Evolutionary conservation across 2,113 vertebrate genomes (phyloP), one percentile per base, ranked within the genome.

Genomic region (Mus musculus): DNA sequence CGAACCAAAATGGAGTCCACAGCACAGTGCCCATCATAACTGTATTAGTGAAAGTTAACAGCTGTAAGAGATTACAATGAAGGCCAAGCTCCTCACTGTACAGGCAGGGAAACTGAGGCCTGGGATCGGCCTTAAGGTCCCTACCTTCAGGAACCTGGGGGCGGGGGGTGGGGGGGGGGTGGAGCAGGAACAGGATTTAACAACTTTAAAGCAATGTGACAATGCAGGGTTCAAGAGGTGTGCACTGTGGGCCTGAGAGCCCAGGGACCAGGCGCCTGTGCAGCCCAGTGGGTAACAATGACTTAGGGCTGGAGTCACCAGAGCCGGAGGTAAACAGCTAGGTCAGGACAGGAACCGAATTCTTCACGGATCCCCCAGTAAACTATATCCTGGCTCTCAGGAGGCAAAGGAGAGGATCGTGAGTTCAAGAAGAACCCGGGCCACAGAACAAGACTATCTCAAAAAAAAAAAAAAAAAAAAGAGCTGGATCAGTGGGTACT

Each of bases 11-110:
- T 8, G 49, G 54, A 52, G 90, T 54, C 56, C 61, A 86, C 52
- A 90, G 56, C 86, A 97, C 10, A 75, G 52, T 46, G 93, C 49
- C 28, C 33, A 84, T 36, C 81, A 72, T 26, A 46, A 92, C 77
- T 63, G 59, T 46, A 86, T 33, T 76, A 61, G 71, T 75, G n/a
- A 89, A 42, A 81, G 49, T 63, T 36, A 91, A 61, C 56, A 89
- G 77, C 72, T 93, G 8, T 28, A 72, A 88, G 30, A 73, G 76
- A 92, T 7, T 73, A 22, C 72, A 39, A 91, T 28, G 61, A 59
- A 82, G 46, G 65, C 76, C 81, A 94, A 86, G 46, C 46, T 42
- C 84, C 56, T 75, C 33, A 42, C 11, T 71, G 19, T 69, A 33
- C 28, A 88, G 33, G 85, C 0, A 77, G 65, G 67, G 91, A 93